Evolutionary conservation across 2,797 vertebrate species (phyloP), one percentile per base, ranked within the genome.

Genomic region (Mormyrops attenuatus): DNA sequence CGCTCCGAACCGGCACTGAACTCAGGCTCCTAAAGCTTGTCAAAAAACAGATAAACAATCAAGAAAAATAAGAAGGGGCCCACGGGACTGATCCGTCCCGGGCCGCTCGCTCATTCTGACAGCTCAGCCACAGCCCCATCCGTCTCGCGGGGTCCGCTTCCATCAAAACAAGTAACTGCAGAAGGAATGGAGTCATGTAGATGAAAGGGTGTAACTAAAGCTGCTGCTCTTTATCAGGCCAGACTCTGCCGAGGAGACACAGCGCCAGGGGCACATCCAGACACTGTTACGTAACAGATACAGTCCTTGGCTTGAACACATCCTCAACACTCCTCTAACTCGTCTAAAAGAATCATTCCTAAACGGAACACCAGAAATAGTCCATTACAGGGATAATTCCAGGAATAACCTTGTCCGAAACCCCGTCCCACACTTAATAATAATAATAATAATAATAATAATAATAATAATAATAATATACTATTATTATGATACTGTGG

Each of bases 161-260:
- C 82, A 85, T 85, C 82, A 52, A 60, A 9, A 88, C 86, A 88
- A 55, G 49, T 30, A 88, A 38, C 26, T 63, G 55, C 86, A 60
- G 22, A 30, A 26, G 41, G 41, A 55, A 80, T 77, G 22, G 49
- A 88, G n/a, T 6, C 69, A 73, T 38, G 9, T 7, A 63, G 44
- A 63, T 66, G 57, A 63, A 88, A 73, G 69, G 69, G 69, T 17
- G 34, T 73, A 73, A 38, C 69, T 17, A 17, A 73, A 41, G 69
- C 69, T 38, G 69, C 38, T 47, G 41, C 20, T 47, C 77, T 82
- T 47, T 11, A 82, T 82, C 77, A 47, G 41, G 13, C 66, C 66
- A 34, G 26, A 69, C 11, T 34, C 30, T 13, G 30, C 38, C 9
- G 77, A 44, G 38, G 38, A 82, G 77, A 41, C 34, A 38, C 38